A percentile compares a stretch with the other conserved stretches of the same genome.
phyloP scores from a whole-genome alignment of 2,888 invertebrate species.

The Oscheius onirici region DNA sequence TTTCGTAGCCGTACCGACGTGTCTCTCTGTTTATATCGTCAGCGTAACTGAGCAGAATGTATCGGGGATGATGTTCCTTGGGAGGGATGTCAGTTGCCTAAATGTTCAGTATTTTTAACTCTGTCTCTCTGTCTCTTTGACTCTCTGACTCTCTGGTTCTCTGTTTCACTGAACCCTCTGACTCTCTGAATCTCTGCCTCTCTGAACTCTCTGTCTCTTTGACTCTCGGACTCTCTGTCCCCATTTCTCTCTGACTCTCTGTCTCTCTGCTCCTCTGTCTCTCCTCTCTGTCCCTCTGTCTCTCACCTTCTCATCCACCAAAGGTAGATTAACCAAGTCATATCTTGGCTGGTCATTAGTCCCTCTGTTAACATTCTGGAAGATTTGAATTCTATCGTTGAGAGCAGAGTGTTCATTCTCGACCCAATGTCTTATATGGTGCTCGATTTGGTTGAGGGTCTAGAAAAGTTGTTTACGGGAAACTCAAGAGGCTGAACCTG shows the following conservation, averaged over 20 bases:
- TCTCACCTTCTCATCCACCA: conserved; percentile 6
- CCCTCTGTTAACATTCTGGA: neutral
- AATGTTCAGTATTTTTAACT: no score
- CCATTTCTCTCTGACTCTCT: no score
- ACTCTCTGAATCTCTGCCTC: no score
- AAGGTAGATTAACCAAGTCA: neutral
- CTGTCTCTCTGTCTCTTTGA: no score
- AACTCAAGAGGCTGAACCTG: neutral
- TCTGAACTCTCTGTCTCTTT: no score
- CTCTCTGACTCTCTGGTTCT: no score
- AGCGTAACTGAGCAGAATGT: neutral
- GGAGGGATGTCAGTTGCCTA: neutral
- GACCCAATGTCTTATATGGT: neutral
- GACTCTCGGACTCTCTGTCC: no score
- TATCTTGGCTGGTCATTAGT: neutral
- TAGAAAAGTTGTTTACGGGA: neutral
- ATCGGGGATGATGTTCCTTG: neutral
- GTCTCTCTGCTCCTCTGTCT: no score
- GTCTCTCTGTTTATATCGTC: conserved; percentile 28
- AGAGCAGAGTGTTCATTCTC: neutral
- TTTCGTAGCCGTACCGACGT: conserved; percentile 33
- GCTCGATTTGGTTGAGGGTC: conserved; percentile 7
- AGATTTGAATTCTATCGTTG: neutral
- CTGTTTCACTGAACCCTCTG: no score
- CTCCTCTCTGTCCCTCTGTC: no score